Evolutionary conservation across 53 echinoderm and acorn worm genomes (phyloP), one percentile per base, ranked within the genome.

Genomic region (Zoroaster sp.): DNA sequence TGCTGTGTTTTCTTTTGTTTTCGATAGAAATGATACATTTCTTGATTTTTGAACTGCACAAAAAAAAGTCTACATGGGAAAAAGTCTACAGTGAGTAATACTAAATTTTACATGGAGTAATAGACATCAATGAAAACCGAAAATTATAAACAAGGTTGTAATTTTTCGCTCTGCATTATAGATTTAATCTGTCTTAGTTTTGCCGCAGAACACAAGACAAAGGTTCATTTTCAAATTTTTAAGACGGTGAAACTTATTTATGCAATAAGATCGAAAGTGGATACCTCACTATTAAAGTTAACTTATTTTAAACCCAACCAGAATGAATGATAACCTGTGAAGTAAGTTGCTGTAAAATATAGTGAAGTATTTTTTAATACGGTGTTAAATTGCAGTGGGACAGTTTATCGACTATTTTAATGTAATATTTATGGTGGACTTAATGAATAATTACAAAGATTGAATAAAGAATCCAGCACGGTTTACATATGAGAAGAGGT

Each of bases 381-480:
- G 30, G 10, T 51, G n/a, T 12, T 59, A 79, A n/a, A 83, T 83
- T 71, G 83, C 83, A 25, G 83, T 83, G 83, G 66, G 40, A 35
- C 17, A 23, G 44, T 28, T 71, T 8, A 83, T 71, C 47, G 71
- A 49, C 49, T 71, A 54, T 71, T 83, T 71, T 83, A 83, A n/a
- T 83, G 83, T 83, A 83, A 71, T 83, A 83, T 83, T 83, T 83
- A 83, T 83, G 83, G 70, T 83, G 38, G 46, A 83, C 31, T 69
- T 34, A 78, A 8, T 18, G 38, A 59, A 59, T 59, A 23, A 25
- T n/a, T 8, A 54, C 54, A 21, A 20, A 20, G 54, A 54, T 8
- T 21, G 54, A 54, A 54, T 54, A 20, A 54, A 54, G 54, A 54
- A 20, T 54, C 54, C 54, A 54, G 21, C 21, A 54, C 10, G 36